Percentiles rank a stretch among this genome's conserved stretches.
Conservation (phyloP, 2,888 invertebrate species). For the Apamea crenata region DNA sequence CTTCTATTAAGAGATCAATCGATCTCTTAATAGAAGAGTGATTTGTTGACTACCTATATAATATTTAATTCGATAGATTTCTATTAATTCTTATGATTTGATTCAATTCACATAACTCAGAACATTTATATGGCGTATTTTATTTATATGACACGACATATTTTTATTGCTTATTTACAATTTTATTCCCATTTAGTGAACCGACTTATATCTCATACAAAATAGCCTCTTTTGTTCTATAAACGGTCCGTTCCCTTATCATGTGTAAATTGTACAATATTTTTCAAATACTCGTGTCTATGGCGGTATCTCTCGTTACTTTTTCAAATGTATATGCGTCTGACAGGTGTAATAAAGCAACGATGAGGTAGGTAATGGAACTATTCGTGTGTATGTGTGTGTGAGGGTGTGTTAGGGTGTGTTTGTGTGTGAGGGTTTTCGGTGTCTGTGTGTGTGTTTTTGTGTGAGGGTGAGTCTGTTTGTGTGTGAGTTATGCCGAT, state of each 20-base stretch:
- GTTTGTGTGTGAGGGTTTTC: no score
- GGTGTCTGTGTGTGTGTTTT: background rate
- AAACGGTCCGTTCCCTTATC: slow-evolving; percentile 68
- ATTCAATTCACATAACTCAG: background rate
- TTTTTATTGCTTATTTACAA: background rate
- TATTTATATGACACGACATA: background rate
- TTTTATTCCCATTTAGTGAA: background rate
- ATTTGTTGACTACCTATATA: no score
- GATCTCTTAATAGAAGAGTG: background rate
- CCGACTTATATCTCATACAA: slow-evolving; percentile 54
- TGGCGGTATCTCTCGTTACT: slow-evolving; percentile 69
- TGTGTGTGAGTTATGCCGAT: background rate
- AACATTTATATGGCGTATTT: no score
- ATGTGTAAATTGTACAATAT: slow-evolving; percentile 72
- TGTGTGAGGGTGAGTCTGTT: background rate
- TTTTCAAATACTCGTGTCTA: slow-evolving; percentile 65
- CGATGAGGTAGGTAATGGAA: slow-evolving; percentile 20
- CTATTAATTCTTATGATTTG: no score
- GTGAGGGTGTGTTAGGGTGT: background rate
- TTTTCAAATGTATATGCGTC: slow-evolving; percentile 72
- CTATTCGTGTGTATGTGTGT: background rate
- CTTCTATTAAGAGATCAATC: no score
- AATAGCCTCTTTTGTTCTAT: slow-evolving; percentile 68
- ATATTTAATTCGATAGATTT: no score
- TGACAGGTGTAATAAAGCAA: slow-evolving; percentile 72